Conservation (phyloP, 2,113 vertebrate genomes). For the Phaethon lepturus region DNA sequence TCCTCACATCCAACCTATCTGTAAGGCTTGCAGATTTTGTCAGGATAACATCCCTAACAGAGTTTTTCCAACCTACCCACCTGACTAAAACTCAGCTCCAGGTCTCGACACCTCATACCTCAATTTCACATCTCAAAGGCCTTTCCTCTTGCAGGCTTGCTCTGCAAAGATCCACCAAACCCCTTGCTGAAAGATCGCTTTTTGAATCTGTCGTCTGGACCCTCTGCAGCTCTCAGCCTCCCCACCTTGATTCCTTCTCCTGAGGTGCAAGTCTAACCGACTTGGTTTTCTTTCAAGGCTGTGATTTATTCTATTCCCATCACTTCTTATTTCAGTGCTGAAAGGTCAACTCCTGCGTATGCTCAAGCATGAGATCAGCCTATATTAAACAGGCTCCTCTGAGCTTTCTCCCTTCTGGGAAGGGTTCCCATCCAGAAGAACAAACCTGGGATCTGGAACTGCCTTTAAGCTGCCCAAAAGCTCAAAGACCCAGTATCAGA, state of each 20-base stretch:
- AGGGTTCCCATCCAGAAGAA: slow-evolving; percentile 29
- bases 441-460: background rate
- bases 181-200: accelerated
- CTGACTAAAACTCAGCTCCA: background rate
- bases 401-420: slow-evolving; percentile 45
- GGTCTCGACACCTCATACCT: background rate
- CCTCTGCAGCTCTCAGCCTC: background rate
- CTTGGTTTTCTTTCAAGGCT: slow-evolving; percentile 6
- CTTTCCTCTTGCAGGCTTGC: background rate
- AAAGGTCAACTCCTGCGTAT: slow-evolving; percentile 49
- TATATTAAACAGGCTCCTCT: slow-evolving; percentile 40
- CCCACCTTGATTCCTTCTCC: background rate
- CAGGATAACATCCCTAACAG: background rate
- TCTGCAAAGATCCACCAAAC: background rate
- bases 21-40: background rate
- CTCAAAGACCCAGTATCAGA: background rate
- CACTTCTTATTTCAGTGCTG: slow-evolving; percentile 42
- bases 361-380: slow-evolving; percentile 53
- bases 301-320: slow-evolving; percentile 44
- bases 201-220: background rate
- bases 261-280: background rate
- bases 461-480: background rate
- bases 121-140: background rate
- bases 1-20: background rate
- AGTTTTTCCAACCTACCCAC: background rate